phyloP scores from a whole-genome alignment of 2,797 vertebrate species.

The Hephaestus fuliginosus region DNA sequence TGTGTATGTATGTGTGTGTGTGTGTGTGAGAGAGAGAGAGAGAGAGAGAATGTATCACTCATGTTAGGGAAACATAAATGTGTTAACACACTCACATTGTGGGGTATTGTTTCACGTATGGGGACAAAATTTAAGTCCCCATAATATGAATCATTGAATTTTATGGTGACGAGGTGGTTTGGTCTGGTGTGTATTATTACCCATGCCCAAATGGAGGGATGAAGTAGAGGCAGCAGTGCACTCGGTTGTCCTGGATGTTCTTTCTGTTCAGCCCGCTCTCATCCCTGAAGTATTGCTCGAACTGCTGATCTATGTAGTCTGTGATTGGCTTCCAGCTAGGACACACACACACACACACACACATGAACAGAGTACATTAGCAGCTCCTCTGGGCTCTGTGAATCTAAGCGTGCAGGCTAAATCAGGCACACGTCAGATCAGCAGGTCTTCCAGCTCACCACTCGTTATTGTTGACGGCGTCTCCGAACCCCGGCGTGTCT shows the following conservation, averaged over 20 bases:
- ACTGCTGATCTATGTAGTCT: slow-evolving; percentile 99
- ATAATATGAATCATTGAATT: too few species aligned
- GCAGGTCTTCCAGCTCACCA: slow-evolving; percentile 87
- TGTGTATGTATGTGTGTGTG: too few species aligned
- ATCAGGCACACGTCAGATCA: background rate
- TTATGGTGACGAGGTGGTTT: too few species aligned
- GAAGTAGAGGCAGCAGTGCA: slow-evolving; percentile 99
- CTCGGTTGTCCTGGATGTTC: slow-evolving; percentile 99
- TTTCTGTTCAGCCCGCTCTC: slow-evolving; percentile 98
- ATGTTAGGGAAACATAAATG: too few species aligned
- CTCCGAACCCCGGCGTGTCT: slow-evolving; percentile 97
- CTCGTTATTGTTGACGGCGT: slow-evolving; percentile 98
- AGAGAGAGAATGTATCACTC: too few species aligned
- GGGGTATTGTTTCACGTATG: too few species aligned
- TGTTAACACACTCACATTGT: too few species aligned
- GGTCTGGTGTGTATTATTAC: slow-evolving; percentile 76
- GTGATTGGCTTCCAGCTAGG: slow-evolving; percentile 97
- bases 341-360: slow-evolving; percentile 63
- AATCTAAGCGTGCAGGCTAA: background rate
- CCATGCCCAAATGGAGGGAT: slow-evolving; percentile 98
- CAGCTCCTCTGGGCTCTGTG: background rate
- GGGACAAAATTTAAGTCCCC: too few species aligned
- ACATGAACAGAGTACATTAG: slow-evolving; percentile 46
- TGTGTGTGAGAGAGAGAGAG: too few species aligned
- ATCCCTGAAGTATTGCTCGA: slow-evolving; percentile 98